Evolutionary conservation across 1,140 invertebrate genomes (phyloP).

Genomic region (Sinonovacula constricta): DNA sequence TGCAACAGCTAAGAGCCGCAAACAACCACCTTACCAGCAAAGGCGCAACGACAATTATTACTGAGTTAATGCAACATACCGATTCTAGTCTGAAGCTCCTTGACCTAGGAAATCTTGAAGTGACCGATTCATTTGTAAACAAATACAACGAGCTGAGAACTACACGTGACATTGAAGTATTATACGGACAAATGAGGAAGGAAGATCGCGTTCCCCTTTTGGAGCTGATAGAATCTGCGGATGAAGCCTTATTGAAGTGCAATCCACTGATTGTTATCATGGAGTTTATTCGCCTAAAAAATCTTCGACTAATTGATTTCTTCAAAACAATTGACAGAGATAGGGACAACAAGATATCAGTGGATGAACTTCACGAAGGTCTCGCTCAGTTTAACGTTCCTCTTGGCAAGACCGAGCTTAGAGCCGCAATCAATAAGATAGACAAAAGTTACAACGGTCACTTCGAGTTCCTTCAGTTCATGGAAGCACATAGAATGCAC

Average conservation of each 20-base stretch:
- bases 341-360: conserved; percentile 23
- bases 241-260: conserved; percentile 6
- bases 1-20: conserved; percentile 44
- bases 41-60: conserved; percentile 23
- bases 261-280: conserved; percentile 40
- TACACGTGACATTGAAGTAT: conserved; percentile 10
- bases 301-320: conserved; percentile 35
- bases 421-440: conserved; percentile 9
- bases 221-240: conserved; percentile 2
- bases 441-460: conserved; percentile 8
- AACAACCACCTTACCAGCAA: neutral
- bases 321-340: conserved; percentile 32
- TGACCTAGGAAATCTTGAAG: conserved; percentile 36
- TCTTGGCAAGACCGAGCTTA: neutral
- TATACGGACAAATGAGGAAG: conserved; percentile 18
- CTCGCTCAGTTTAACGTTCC: conserved; percentile 23
- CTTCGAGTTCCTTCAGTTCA: conserved; percentile 27
- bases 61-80: conserved; percentile 7
- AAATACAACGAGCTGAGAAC: conserved; percentile 5
- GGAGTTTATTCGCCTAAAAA: conserved; percentile 40
- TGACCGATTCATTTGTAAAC: conserved; percentile 21
- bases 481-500: conserved; percentile 21
- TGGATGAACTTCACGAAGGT: conserved; percentile 33
- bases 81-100: conserved; percentile 7
- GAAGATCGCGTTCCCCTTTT: neutral